These are phyloP conservation scores for Tetrax tetrax DNA, from an alignment of 2,113 vertebrate genomes.

Conservation along the genomic window DNA sequence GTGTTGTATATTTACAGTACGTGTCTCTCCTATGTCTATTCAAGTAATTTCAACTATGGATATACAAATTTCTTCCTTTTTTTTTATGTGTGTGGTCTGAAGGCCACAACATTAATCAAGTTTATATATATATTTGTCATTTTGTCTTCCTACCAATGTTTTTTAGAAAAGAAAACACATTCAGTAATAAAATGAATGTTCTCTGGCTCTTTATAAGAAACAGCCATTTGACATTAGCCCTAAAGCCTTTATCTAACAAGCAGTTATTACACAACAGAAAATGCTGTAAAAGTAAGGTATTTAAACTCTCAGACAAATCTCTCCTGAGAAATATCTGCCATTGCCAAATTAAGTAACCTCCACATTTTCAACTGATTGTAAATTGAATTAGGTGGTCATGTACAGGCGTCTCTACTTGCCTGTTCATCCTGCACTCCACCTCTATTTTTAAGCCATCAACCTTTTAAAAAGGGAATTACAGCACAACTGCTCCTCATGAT, in stretches of 20 bases:
- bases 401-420: not conserved
- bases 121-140: conserved; percentile 22
- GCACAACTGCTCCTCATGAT: no score
- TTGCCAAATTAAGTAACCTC: not conserved
- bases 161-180: conserved; percentile 31
- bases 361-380: not conserved
- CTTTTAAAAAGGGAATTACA: not conserved
- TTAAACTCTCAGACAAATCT: not conserved
- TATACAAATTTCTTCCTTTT: not conserved
- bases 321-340: not conserved
- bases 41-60: not conserved
- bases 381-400: not conserved
- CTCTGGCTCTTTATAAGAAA: conserved; percentile 7
- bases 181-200: conserved; percentile 29
- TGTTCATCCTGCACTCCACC: not conserved
- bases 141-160: conserved; percentile 21
- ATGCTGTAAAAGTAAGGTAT: not conserved
- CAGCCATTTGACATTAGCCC: conserved; percentile 30
- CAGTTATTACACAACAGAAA: not conserved
- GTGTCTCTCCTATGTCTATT: not conserved
- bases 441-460: not conserved
- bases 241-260: conserved; percentile 22
- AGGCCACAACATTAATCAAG: conserved; percentile 1
- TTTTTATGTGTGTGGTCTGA: conserved; percentile 31
- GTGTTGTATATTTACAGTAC: not conserved